Conservation (phyloP, 2,888 invertebrate species). For the Tachystola acroxantha region DNA sequence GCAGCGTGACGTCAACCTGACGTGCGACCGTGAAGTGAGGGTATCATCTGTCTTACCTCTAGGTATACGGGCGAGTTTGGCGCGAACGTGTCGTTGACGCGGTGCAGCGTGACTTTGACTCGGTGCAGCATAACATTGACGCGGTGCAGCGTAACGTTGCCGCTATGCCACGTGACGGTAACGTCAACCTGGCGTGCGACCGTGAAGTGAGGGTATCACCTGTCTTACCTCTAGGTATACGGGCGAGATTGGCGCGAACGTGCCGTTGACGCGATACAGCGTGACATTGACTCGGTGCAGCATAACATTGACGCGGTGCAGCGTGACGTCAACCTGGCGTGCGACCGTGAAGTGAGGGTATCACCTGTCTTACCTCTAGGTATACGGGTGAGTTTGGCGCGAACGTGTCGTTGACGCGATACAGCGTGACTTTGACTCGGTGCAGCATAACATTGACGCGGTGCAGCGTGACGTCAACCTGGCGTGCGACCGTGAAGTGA, state of each 20-base stretch:
- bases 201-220: constrained; percentile 82
- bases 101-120: constrained; percentile 92
- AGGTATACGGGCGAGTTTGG: constrained; percentile 93
- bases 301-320: constrained; percentile 35
- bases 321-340: no score
- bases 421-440: constrained; percentile 94
- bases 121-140: constrained; percentile 96
- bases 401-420: constrained; percentile 94
- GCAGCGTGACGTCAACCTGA: constrained; percentile 94
- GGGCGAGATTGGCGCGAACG: constrained; percentile 92
- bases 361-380: constrained; percentile 86
- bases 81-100: constrained; percentile 94
- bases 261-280: constrained; percentile 93
- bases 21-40: constrained; percentile 92
- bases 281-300: constrained; percentile 85
- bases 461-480: constrained; percentile 92
- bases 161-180: no score
- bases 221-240: constrained; percentile 90
- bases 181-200: no score
- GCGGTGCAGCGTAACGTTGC: constrained; percentile 89
- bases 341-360: constrained; percentile 88
- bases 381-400: constrained; percentile 93
- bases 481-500: no score
- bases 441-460: constrained; percentile 94
- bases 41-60: constrained; percentile 85